Conservation (phyloP, 2,888 invertebrate genomes). For the Drosophila parthenogenetica region DNA sequence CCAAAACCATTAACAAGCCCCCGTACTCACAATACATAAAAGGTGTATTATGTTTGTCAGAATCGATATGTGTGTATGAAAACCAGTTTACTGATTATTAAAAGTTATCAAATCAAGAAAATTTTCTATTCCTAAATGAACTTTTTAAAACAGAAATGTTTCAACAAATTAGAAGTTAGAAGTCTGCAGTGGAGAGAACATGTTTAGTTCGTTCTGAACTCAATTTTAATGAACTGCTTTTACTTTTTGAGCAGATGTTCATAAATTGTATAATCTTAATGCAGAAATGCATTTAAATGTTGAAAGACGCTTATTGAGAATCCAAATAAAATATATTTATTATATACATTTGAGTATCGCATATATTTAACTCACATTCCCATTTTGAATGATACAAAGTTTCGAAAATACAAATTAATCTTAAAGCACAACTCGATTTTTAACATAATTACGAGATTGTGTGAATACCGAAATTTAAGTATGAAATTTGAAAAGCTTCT, state of each 20-base stretch:
- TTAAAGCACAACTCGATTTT: not conserved
- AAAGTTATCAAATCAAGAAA: not conserved
- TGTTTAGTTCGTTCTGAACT: too few relatives aligned
- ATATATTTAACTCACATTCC: not conserved
- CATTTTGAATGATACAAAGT: not conserved
- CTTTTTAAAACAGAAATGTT: not conserved
- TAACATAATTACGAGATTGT: not conserved
- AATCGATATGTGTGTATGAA: not conserved
- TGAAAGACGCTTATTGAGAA: not conserved
- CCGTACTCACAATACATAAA: not conserved
- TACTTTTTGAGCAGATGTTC: not conserved
- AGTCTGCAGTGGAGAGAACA: too few relatives aligned
- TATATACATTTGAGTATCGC: not conserved
- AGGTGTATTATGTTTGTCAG: constrained; percentile 8
- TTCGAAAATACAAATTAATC: not conserved
- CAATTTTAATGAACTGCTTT: too few relatives aligned
- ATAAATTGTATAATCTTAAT: not conserved
- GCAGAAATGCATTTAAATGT: not conserved
- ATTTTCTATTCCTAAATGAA: not conserved
- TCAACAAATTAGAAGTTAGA: too few relatives aligned
- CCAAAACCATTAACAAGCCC: constrained; percentile 49
- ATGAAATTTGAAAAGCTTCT: constrained; percentile 27
- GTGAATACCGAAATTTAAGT: constrained; percentile 10
- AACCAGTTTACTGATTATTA: not conserved
- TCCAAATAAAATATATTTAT: not conserved